phyloP scores from a whole-genome alignment of 2,888 invertebrate species.

The Celastrina argiolus region DNA sequence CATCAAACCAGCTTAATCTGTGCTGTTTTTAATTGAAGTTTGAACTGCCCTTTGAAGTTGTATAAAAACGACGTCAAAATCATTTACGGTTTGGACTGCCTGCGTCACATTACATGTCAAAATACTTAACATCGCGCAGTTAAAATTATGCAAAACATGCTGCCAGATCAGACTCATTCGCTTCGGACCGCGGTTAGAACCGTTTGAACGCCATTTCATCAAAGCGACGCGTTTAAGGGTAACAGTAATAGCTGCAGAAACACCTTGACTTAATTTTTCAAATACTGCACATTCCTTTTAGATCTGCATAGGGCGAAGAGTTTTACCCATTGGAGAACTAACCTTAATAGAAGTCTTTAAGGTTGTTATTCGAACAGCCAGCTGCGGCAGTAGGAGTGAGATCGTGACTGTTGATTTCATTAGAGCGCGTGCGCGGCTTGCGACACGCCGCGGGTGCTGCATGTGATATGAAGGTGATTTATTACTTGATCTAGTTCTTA shows the following conservation, averaged over 20 bases:
- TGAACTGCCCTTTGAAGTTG: no score
- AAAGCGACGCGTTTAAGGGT: slow-evolving; percentile 20
- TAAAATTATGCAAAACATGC: no score
- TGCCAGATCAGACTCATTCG: no score
- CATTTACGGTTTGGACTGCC: no score
- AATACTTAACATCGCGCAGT: no score
- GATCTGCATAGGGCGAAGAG: slow-evolving; percentile 30
- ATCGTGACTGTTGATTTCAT: slow-evolving; percentile 65
- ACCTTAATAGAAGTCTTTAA: slow-evolving; percentile 20
- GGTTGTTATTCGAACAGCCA: slow-evolving; percentile 25
- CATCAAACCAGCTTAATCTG: no score
- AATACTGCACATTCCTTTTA: slow-evolving; percentile 36
- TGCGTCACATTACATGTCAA: no score
- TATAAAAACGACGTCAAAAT: no score
- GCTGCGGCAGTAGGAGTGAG: slow-evolving; percentile 38
- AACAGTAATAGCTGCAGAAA: slow-evolving; percentile 25
- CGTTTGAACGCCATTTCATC: slow-evolving; percentile 19
- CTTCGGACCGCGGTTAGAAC: no score
- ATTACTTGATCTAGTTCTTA: slow-evolving; percentile 9
- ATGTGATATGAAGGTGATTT: slow-evolving; percentile 20
- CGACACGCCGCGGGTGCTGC: slow-evolving; percentile 35
- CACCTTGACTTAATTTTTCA: slow-evolving; percentile 37
- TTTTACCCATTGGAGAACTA: not conserved
- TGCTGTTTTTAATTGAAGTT: no score
- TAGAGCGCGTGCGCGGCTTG: slow-evolving; percentile 51